phyloP scores from a whole-genome alignment of 1,140 invertebrate species.

The Drosophila pruinosa region DNA sequence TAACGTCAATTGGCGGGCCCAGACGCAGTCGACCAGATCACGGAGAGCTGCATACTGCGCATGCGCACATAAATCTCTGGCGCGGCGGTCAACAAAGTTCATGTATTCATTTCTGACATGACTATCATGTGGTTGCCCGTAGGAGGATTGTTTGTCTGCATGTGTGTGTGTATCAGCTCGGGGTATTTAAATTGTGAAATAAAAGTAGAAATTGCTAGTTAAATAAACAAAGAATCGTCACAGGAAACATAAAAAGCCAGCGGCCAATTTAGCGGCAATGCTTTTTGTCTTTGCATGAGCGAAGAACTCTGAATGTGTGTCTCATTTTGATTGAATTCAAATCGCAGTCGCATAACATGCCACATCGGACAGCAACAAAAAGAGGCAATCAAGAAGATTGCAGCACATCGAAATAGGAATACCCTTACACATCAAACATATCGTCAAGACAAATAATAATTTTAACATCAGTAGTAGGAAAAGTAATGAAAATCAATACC shows the following conservation, averaged over 20 bases:
- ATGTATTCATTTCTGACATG: conserved; percentile 78
- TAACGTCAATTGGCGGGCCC: conserved; percentile 72
- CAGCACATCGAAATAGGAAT: background rate
- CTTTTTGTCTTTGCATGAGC: conserved; percentile 31
- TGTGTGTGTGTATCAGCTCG: conserved; percentile 8
- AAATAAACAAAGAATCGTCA: conserved; percentile 59
- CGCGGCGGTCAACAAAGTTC: conserved; percentile 73
- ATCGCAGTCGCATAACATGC: conserved; percentile 63
- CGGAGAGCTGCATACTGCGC: conserved; percentile 25
- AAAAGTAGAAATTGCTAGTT: conserved; percentile 76
- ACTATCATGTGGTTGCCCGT: conserved; percentile 34
- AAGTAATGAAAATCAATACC: background rate
- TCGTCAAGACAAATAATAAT: too few species aligned
- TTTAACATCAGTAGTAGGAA: too few species aligned
- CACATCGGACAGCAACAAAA: conserved; percentile 32
- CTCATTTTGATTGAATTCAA: conserved; percentile 82
- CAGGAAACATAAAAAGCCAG: conserved; percentile 78
- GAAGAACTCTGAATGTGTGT: conserved; percentile 11
- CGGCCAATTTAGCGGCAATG: conserved; percentile 72
- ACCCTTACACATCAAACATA: background rate
- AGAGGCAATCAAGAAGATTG: background rate
- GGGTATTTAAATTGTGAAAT: conserved; percentile 75
- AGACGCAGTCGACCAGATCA: conserved; percentile 33
- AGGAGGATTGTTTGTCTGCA: background rate
- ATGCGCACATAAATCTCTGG: conserved; percentile 74